Percentiles rank a stretch among this genome's conserved stretches.
Evolutionary conservation across 2,797 vertebrate species (phyloP).

Genomic region (Sebastes itinus): DNA sequence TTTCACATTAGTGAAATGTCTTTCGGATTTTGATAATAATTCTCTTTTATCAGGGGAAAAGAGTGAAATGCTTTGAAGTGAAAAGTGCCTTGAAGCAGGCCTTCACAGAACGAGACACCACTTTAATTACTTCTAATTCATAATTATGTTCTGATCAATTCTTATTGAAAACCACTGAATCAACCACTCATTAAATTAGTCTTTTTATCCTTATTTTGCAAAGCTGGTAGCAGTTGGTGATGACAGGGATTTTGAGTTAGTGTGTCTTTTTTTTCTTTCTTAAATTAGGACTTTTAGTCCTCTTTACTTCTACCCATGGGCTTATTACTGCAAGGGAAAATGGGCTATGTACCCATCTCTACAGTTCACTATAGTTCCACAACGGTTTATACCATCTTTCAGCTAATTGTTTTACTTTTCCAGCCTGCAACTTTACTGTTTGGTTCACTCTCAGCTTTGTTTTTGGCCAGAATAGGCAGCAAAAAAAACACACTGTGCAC

Average conservation of each 20-base stretch:
- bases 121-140: constrained; percentile 57
- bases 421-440: no score
- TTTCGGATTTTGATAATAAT: constrained; percentile 46
- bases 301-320: neutral
- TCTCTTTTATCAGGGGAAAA: constrained; percentile 58
- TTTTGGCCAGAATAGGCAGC: no score
- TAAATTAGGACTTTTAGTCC: neutral
- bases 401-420: no score
- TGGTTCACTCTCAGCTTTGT: no score
- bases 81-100: constrained; percentile 44
- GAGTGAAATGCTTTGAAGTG: constrained; percentile 54
- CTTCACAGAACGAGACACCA: constrained; percentile 38
- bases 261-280: neutral
- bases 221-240: neutral
- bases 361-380: neutral
- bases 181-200: constrained; percentile 52
- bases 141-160: constrained; percentile 65
- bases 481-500: no score
- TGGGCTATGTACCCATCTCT: neutral
- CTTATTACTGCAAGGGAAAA: neutral
- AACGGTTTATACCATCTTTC: no score
- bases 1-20: constrained; percentile 56
- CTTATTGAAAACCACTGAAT: constrained; percentile 52
- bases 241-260: neutral
- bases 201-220: constrained; percentile 24